phyloP scores from a whole-genome alignment of 2,113 vertebrate genomes.

The Vulpes vulpes region DNA sequence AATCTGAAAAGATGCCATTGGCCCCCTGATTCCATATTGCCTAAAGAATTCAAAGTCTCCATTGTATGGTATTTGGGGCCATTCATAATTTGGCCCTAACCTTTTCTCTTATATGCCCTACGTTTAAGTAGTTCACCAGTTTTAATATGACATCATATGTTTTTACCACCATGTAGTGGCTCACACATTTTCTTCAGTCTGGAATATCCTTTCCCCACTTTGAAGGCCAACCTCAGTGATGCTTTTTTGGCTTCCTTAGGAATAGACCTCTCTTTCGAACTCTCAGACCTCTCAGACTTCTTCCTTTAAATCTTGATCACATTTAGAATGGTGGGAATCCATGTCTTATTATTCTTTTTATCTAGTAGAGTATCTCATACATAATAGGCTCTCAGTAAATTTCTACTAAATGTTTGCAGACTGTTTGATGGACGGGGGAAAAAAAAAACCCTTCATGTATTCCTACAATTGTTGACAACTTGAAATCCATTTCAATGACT shows the following conservation, averaged over 20 bases:
- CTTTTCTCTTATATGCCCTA: not conserved
- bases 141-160: not conserved
- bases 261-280: not conserved
- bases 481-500: not conserved
- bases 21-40: not conserved
- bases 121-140: not conserved
- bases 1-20: not conserved
- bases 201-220: not conserved
- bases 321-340: not conserved
- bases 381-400: not conserved
- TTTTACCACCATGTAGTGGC: not conserved
- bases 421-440: not conserved
- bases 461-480: not conserved
- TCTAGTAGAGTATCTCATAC: not conserved
- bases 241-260: not conserved
- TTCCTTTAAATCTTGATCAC: not conserved
- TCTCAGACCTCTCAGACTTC: not conserved
- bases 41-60: not conserved
- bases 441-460: not conserved
- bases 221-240: not conserved
- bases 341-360: not conserved
- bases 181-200: not conserved
- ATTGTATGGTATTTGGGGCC: not conserved
- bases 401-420: not conserved
- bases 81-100: not conserved